phyloP scores from a whole-genome alignment of 2,888 invertebrate genomes.

The Nemotelus nigrinus region DNA sequence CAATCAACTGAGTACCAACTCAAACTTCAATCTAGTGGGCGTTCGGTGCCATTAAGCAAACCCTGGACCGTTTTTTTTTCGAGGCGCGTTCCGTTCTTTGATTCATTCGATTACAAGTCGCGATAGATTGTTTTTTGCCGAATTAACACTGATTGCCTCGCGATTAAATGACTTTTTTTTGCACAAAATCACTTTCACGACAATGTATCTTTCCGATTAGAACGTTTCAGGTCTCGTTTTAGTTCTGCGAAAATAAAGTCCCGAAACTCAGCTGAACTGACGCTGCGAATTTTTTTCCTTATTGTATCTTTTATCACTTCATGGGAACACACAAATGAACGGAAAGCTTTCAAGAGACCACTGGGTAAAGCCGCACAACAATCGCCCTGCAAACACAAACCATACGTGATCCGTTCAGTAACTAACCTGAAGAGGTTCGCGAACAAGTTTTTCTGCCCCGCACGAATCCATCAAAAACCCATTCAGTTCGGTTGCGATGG shows the following conservation, averaged over 20 bases:
- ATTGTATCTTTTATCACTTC: background rate
- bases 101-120: too few relatives aligned
- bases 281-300: background rate
- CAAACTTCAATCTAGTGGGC: too few relatives aligned
- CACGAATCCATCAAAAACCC: constrained; percentile 41
- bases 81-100: too few relatives aligned
- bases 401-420: constrained; percentile 49
- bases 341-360: constrained; percentile 25
- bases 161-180: background rate
- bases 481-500: constrained; percentile 4
- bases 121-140: too few relatives aligned
- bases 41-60: too few relatives aligned
- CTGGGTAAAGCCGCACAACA: constrained; percentile 46
- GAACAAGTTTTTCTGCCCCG: constrained; percentile 49
- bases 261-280: background rate
- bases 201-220: too few relatives aligned
- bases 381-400: constrained; percentile 47
- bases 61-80: too few relatives aligned
- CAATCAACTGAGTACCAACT: too few relatives aligned
- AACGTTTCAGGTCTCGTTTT: too few relatives aligned
- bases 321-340: constrained; percentile 14
- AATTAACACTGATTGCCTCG: too few relatives aligned
- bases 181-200: background rate
- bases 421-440: constrained; percentile 47
- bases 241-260: too few relatives aligned